Conservation (phyloP, 2,113 vertebrate genomes). For the Heteronetta atricapilla region DNA sequence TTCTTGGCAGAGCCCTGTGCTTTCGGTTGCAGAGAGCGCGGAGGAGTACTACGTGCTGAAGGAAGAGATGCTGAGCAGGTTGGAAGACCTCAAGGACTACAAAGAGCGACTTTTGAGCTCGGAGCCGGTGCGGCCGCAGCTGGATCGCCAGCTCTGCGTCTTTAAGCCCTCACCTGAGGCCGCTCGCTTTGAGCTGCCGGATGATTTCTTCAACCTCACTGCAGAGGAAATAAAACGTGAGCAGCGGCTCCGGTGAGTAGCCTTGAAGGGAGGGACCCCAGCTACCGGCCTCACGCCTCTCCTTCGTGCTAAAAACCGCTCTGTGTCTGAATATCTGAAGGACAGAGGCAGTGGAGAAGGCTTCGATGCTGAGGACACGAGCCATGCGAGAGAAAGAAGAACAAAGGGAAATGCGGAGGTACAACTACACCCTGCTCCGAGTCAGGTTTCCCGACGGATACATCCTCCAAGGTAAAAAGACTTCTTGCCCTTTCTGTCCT, state of each 20-base stretch:
- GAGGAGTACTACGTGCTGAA: slow-evolving; percentile 89
- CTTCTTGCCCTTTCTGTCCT: fast-evolving
- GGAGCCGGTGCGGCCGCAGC: slow-evolving; percentile 83
- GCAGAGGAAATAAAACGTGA: slow-evolving; percentile 88
- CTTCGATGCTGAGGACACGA: slow-evolving; percentile 87
- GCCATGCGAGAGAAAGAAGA: slow-evolving; percentile 94
- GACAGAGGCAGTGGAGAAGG: slow-evolving; percentile 86
- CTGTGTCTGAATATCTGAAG: slow-evolving; percentile 72
- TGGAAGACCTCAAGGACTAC: slow-evolving; percentile 79
- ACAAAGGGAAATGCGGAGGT: slow-evolving; percentile 87
- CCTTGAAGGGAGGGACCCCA: fast-evolving
- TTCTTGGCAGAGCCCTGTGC: too few relatives aligned
- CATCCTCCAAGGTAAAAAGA: slow-evolving; percentile 85
- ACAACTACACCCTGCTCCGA: slow-evolving; percentile 90
- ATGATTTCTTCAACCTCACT: slow-evolving; percentile 89
- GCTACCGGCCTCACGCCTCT: fast-evolving
- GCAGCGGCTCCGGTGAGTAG: slow-evolving; percentile 82
- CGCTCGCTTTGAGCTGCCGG: slow-evolving; percentile 86
- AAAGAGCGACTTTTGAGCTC: slow-evolving; percentile 82
- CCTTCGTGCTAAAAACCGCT: background rate
- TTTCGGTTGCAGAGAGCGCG: slow-evolving; percentile 62
- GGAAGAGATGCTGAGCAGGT: slow-evolving; percentile 69
- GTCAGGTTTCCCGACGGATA: slow-evolving; percentile 88
- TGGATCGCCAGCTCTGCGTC: slow-evolving; percentile 83
- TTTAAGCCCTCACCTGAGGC: slow-evolving; percentile 83